Conservation (phyloP, 2,797 vertebrate species). For the Toxotes lorentzi region DNA sequence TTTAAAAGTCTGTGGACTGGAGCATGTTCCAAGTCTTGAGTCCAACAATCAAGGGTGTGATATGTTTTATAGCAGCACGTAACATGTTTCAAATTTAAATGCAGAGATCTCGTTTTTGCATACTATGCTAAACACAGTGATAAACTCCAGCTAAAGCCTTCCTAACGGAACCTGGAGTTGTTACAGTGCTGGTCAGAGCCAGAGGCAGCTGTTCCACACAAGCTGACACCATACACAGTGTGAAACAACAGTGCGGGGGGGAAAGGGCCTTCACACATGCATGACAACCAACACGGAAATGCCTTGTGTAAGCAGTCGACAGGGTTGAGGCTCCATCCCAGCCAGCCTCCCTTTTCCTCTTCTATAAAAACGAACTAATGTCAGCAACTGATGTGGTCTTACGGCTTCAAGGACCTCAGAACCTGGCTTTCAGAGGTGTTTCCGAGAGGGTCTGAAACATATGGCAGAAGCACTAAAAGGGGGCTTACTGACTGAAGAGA, state of each 20-base stretch:
- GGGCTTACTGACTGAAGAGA: conserved; percentile 50
- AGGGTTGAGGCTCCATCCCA: conserved; percentile 57
- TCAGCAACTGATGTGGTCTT: conserved; percentile 74
- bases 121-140: neutral
- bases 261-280: conserved; percentile 58
- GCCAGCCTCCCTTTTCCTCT: conserved; percentile 42
- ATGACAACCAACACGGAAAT: conserved; percentile 75
- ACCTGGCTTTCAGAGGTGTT: conserved; percentile 48
- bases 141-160: conserved; percentile 5
- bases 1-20: neutral
- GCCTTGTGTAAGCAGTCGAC: conserved; percentile 73
- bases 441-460: conserved; percentile 63
- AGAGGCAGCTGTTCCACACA: conserved; percentile 75
- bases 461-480: conserved; percentile 60
- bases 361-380: conserved; percentile 70
- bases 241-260: conserved; percentile 59
- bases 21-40: neutral
- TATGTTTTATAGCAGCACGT: neutral
- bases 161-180: conserved; percentile 27
- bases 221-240: conserved; percentile 65
- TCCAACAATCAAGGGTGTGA: neutral
- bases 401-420: conserved; percentile 54
- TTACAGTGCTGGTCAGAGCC: conserved; percentile 55
- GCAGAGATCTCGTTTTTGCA: conserved; percentile 3
- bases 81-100: neutral